These are phyloP conservation scores for Manis pentadactyla DNA, from an alignment of 2,797 vertebrate species.

Conservation along the genomic window DNA sequence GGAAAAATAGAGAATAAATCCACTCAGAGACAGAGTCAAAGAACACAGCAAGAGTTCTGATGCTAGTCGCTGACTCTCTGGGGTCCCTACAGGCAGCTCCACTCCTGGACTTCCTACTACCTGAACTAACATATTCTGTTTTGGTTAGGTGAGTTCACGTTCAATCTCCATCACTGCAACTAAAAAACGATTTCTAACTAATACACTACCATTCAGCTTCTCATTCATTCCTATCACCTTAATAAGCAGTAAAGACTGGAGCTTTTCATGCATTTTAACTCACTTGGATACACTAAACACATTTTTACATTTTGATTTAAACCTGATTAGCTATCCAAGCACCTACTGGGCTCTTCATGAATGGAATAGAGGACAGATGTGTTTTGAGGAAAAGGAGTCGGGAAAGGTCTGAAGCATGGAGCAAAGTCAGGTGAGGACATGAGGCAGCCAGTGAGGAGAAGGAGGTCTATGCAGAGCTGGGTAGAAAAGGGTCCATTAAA, in stretches of 20 bases:
- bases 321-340: constrained; percentile 12
- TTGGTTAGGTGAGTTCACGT: background rate
- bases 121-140: background rate
- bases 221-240: background rate
- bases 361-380: background rate
- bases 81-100: background rate
- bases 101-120: background rate
- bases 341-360: background rate
- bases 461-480: background rate
- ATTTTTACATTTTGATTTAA: constrained; percentile 48
- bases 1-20: background rate
- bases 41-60: background rate
- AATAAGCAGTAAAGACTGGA: constrained; percentile 7
- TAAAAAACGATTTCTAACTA: background rate
- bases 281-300: constrained; percentile 5
- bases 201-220: background rate
- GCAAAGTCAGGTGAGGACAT: background rate
- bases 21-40: background rate
- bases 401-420: background rate
- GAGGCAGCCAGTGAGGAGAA: background rate
- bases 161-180: background rate
- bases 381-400: constrained; percentile 1
- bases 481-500: background rate
- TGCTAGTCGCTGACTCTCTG: background rate
- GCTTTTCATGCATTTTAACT: constrained; percentile 7